A percentile compares a stretch with the other conserved stretches of the same genome.
Evolutionary conservation across 1,140 invertebrate genomes (phyloP).

Genomic region (Eueides isabella): DNA sequence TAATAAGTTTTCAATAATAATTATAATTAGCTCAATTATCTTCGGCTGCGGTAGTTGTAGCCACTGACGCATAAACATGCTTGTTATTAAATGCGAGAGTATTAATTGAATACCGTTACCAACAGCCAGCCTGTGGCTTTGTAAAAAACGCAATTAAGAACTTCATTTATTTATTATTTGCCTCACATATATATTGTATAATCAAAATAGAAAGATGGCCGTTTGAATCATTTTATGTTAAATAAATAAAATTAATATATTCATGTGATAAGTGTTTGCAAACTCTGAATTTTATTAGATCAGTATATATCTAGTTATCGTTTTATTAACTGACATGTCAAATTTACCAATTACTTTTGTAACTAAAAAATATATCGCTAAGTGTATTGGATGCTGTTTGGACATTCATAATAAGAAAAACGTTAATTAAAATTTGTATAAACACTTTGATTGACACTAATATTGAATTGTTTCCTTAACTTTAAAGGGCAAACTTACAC

Average conservation of each 20-base stretch:
- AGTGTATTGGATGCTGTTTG: too few species aligned
- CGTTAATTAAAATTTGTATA: too few species aligned
- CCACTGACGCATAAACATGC: constrained; percentile 48
- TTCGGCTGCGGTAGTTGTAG: neutral
- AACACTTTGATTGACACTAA: too few species aligned
- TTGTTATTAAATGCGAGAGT: constrained; percentile 50
- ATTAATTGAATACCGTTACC: constrained; percentile 51
- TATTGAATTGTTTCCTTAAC: too few species aligned
- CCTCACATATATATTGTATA: neutral
- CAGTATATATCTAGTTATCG: neutral
- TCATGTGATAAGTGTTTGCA: neutral
- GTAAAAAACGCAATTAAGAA: constrained; percentile 42
- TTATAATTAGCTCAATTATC: neutral
- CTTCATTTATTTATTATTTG: neutral
- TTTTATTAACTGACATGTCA: neutral
- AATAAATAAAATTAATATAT: neutral
- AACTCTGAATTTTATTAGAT: neutral
- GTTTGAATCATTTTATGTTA: neutral
- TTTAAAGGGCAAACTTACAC: too few species aligned
- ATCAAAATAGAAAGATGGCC: constrained; percentile 11
- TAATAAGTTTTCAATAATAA: neutral
- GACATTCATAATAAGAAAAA: too few species aligned
- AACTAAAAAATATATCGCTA: too few species aligned
- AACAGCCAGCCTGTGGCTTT: constrained; percentile 19
- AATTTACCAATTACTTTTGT: too few species aligned